phyloP scores from a whole-genome alignment of 1,140 invertebrate genomes.

The Drepana arcuata region DNA sequence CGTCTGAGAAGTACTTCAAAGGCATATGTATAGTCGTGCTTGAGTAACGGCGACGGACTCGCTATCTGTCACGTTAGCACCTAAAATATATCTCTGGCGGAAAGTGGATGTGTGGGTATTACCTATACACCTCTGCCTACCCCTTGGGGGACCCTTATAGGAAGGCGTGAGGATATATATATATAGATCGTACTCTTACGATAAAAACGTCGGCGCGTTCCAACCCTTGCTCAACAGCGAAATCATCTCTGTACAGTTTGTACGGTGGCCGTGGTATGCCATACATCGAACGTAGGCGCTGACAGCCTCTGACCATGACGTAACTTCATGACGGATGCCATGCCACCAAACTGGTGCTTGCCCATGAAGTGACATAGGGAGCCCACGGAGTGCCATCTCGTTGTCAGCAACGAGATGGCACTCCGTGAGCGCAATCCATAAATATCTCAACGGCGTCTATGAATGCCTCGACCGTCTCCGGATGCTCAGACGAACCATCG shows the following conservation, averaged over 20 bases:
- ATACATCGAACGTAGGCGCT: constrained; percentile 7
- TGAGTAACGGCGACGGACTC: no score
- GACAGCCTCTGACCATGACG: constrained; percentile 11
- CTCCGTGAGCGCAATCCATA: constrained; percentile 9
- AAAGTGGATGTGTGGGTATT: no score
- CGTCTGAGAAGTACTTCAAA: no score
- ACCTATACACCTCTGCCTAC: no score
- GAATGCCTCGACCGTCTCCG: constrained; percentile 12
- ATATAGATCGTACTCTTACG: no score
- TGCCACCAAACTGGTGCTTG: constrained; percentile 12
- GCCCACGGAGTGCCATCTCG: constrained; percentile 11
- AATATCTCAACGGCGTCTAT: constrained; percentile 9
- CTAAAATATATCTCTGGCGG: no score
- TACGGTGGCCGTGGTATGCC: constrained; percentile 13
- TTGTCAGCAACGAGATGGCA: no score
- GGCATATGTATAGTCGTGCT: no score
- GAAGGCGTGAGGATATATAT: no score
- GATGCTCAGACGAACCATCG: constrained; percentile 4
- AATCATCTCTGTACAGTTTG: constrained; percentile 14
- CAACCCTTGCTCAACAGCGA: constrained; percentile 10
- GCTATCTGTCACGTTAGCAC: no score
- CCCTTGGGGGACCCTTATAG: no score
- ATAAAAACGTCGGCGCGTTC: constrained; percentile 14
- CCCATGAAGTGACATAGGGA: constrained; percentile 14
- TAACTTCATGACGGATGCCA: constrained; percentile 7